Evolutionary conservation across 2,113 vertebrate species (phyloP).

Genomic region (Oreochromis aureus): DNA sequence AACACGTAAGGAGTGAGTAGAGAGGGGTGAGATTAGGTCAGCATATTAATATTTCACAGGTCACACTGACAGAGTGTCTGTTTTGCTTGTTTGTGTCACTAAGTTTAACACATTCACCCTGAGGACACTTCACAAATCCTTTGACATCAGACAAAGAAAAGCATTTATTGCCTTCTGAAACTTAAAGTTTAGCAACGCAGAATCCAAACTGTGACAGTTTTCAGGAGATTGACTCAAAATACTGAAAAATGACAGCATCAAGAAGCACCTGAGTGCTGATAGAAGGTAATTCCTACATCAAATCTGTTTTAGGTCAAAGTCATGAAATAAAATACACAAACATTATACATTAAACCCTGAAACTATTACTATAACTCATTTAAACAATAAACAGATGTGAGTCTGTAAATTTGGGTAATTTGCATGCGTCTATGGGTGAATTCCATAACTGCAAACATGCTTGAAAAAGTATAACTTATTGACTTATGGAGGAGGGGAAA

Average conservation of each 20-base stretch:
- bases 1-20: neutral
- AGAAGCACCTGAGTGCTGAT: neutral
- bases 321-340: neutral
- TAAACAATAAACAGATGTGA: neutral
- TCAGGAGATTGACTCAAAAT: neutral
- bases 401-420: neutral
- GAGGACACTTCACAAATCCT: neutral
- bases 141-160: neutral
- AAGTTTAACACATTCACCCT: neutral
- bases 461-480: neutral
- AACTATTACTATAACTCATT: neutral
- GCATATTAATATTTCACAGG: conserved; percentile 4
- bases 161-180: neutral
- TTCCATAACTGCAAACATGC: neutral
- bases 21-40: neutral
- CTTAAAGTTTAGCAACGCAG: neutral
- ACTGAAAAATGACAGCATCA: neutral
- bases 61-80: neutral
- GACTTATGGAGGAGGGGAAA: fast-evolving
- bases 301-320: neutral
- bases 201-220: neutral
- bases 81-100: neutral
- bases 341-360: neutral
- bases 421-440: neutral
- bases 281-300: neutral